Conservation (phyloP, 2,888 invertebrate species). For the Dasypolia templi region DNA sequence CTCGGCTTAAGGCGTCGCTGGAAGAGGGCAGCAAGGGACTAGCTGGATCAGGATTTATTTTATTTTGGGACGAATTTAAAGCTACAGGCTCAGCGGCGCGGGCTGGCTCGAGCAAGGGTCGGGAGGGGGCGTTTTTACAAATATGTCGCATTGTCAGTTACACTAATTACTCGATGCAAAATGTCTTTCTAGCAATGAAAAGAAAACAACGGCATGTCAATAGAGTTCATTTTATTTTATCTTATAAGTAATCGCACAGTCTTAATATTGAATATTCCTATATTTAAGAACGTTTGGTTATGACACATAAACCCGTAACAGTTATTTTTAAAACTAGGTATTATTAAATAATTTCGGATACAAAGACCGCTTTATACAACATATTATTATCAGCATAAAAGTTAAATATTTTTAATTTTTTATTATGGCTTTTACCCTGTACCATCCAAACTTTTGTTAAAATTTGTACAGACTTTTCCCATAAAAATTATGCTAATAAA, state of each 20-base stretch:
- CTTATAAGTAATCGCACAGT: slow-evolving; percentile 70
- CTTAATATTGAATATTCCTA: slow-evolving; percentile 66
- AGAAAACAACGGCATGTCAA: slow-evolving; percentile 13
- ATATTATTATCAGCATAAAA: neutral
- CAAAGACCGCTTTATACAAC: slow-evolving; percentile 10
- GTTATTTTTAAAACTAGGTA: slow-evolving; percentile 44
- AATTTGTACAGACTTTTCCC: slow-evolving; percentile 63
- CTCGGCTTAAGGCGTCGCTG: too few relatives aligned
- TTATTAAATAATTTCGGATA: slow-evolving; percentile 2
- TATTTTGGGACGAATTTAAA: too few relatives aligned
- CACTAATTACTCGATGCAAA: too few relatives aligned
- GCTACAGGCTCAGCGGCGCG: too few relatives aligned
- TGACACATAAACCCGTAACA: slow-evolving; percentile 79
- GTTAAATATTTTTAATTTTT: neutral
- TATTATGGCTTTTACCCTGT: slow-evolving; percentile 72
- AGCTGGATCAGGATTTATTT: too few relatives aligned
- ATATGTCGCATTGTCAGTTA: too few relatives aligned
- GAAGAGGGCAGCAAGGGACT: too few relatives aligned
- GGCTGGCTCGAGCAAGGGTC: too few relatives aligned
- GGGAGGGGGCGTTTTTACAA: too few relatives aligned
- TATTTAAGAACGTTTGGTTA: slow-evolving; percentile 67
- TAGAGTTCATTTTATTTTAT: slow-evolving; percentile 50
- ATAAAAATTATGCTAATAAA: slow-evolving; percentile 41
- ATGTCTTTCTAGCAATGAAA: neutral
- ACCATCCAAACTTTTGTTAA: slow-evolving; percentile 69